Percentiles rank a stretch among this genome's conserved stretches.
These are phyloP conservation scores for Drosophila lowei DNA, from an alignment of 1,140 invertebrate species.

Conservation along the genomic window DNA sequence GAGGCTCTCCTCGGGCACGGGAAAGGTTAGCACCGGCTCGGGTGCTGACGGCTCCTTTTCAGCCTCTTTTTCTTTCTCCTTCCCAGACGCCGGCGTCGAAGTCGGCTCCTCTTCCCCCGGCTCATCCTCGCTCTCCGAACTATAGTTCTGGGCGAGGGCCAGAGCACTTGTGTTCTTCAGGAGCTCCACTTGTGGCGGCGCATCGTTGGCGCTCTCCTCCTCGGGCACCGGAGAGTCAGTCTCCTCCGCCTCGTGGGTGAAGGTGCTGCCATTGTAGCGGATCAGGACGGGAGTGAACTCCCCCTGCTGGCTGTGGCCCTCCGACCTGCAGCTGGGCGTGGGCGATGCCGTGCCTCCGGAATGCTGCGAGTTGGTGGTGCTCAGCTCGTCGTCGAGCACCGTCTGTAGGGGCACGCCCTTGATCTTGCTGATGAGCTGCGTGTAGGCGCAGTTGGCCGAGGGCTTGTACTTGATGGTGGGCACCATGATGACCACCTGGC, in stretches of 20 bases:
- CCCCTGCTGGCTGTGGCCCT: constrained; percentile 54
- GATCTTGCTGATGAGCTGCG: constrained; percentile 92
- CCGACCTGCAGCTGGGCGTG: constrained; percentile 57
- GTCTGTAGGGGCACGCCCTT: constrained; percentile 87
- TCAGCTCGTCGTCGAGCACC: constrained; percentile 65
- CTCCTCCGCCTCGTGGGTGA: constrained; percentile 54
- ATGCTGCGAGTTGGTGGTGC: constrained; percentile 54
- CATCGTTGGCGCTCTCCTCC: constrained; percentile 46
- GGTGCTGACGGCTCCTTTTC: constrained; percentile 10
- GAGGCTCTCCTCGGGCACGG: constrained; percentile 90
- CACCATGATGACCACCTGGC: constrained; percentile 70
- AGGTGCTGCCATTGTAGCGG: constrained; percentile 76
- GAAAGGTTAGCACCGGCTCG: constrained; percentile 83
- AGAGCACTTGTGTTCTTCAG: constrained; percentile 84
- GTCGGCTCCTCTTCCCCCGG: constrained; percentile 62
- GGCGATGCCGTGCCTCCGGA: constrained; percentile 66
- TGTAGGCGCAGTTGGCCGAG: constrained; percentile 92
- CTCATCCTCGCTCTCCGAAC: constrained; percentile 84
- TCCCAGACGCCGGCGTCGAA: no score
- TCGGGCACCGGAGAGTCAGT: constrained; percentile 3
- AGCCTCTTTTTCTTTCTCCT: constrained; percentile 19
- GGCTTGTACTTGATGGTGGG: constrained; percentile 89
- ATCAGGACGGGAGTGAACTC: constrained; percentile 73
- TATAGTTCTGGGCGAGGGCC: constrained; percentile 85
- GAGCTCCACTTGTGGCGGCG: constrained; percentile 62